Evolutionary conservation across 2,888 invertebrate genomes (phyloP).

Genomic region (Eledona agricola): DNA sequence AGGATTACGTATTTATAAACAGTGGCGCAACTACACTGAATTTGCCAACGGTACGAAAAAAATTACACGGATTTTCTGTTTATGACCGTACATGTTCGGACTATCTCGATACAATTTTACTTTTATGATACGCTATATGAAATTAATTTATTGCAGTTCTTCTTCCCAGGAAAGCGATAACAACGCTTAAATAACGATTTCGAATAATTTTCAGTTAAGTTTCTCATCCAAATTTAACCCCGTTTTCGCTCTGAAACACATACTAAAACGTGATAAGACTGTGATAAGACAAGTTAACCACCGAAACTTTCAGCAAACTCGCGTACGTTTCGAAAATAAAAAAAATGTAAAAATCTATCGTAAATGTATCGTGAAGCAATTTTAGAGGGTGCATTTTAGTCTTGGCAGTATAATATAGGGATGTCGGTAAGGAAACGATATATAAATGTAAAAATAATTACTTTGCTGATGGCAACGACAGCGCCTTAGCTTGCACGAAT

Average conservation of each 20-base stretch:
- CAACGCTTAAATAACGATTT: constrained; percentile 17
- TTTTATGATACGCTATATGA: too few relatives aligned
- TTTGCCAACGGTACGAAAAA: too few relatives aligned
- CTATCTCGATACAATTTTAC: too few relatives aligned
- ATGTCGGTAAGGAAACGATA: constrained; percentile 14
- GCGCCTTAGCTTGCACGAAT: constrained; percentile 21
- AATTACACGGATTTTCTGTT: too few relatives aligned
- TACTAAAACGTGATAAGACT: constrained; percentile 22
- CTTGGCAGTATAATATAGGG: constrained; percentile 8
- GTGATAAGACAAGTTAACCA: constrained; percentile 18
- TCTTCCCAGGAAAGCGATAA: constrained; percentile 10
- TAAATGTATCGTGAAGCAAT: not conserved
- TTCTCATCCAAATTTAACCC: constrained; percentile 12
- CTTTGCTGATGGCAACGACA: constrained; percentile 20
- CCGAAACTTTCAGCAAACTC: constrained; percentile 1
- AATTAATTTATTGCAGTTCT: constrained; percentile 17
- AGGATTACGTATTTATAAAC: too few relatives aligned
- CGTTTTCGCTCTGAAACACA: constrained; percentile 12
- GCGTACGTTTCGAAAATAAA: constrained; percentile 3
- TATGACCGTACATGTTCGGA: too few relatives aligned
- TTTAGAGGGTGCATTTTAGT: constrained; percentile 14
- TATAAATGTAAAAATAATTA: constrained; percentile 31
- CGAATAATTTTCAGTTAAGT: constrained; percentile 17
- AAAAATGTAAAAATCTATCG: constrained; percentile 10
- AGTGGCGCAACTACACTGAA: too few relatives aligned